Base-by-base conservation (phyloP, 1,140 invertebrate genomes). In the Calliopsis andreniformis region DNA sequence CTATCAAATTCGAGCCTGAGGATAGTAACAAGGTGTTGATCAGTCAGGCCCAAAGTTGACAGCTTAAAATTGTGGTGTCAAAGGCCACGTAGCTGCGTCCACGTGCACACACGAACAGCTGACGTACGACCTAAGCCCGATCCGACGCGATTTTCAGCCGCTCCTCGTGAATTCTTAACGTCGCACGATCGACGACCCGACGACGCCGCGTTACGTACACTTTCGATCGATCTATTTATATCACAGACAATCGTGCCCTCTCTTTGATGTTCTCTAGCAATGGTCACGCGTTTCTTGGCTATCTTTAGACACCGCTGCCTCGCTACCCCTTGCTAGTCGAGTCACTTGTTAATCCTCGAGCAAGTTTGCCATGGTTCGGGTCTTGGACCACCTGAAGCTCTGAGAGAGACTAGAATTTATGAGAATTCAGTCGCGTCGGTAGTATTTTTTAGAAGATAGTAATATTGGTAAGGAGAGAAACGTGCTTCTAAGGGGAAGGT, bases 201-300 rank as follows among this genome's bases (percentile, higher is more conserved):
- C 49, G 25, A 25, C 49, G 39, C 23, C 53, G 32, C 47, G 62
- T 66, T 79, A 61, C 4, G 35, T 45, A 55, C 62, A 55, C 75
- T 79, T 82, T 82, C 70, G 82, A 83, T 82, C 80, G 49, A 35
- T 71, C 66, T 83, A 83, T 83, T 83, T 82, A 76, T 83, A 79
- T 45, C 59, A 53, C 66, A 69, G 66, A 82, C 82, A 79, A 83
- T 83, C 82, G 70, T 53, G 76, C 62, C 43, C 45, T 53, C 66
- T 49, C 82, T 83, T 82, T 79, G 80, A 83, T 79, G 59, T 67
- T 66, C 49, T 63, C 49, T 55, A 39, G 14, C 70, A 58, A 53
- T 82, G 69, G 61, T 76, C 70, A 83, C 76, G 80, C 82, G 76
- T 53, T 63, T 55, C 45, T 63, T 30, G 39, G 12, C 70, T 79